phyloP scores from a whole-genome alignment of 2,797 vertebrate genomes.

The Sibirionetta formosa region DNA sequence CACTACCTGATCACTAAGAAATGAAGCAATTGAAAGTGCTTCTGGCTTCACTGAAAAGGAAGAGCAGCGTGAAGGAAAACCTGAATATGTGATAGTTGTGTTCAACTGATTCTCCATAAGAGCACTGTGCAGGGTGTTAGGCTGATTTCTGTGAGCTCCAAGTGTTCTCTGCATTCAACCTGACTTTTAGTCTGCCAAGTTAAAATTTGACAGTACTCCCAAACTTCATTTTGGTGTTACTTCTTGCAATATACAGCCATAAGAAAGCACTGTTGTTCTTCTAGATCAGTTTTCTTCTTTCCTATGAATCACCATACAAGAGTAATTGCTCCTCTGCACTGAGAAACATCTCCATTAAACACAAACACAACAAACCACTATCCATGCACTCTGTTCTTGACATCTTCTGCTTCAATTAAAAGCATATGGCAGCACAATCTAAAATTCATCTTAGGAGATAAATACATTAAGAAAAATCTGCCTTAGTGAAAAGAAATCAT shows the following conservation, averaged over 20 bases:
- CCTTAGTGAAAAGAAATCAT: neutral
- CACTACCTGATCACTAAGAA: neutral
- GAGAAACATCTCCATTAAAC: neutral
- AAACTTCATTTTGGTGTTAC: neutral
- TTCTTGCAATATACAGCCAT: neutral
- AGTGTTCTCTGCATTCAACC: neutral
- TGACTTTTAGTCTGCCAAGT: neutral
- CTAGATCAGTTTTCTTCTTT: neutral
- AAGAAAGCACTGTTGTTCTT: neutral
- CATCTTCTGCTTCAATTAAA: slow-evolving; percentile 14
- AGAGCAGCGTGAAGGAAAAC: neutral
- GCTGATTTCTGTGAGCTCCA: neutral
- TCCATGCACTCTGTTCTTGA: neutral
- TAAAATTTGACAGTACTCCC: neutral
- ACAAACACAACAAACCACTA: neutral
- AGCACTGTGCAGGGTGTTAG: neutral
- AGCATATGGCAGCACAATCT: neutral
- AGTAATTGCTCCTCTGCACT: neutral
- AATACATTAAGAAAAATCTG: neutral
- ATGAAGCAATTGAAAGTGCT: slow-evolving; percentile 21
- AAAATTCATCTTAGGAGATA: neutral
- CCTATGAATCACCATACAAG: neutral
- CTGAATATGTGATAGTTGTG: neutral
- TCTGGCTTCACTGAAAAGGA: slow-evolving; percentile 2
- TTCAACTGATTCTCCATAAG: neutral